Base-by-base conservation (phyloP, 2,113 vertebrate species). In the Pipa parva region DNA sequence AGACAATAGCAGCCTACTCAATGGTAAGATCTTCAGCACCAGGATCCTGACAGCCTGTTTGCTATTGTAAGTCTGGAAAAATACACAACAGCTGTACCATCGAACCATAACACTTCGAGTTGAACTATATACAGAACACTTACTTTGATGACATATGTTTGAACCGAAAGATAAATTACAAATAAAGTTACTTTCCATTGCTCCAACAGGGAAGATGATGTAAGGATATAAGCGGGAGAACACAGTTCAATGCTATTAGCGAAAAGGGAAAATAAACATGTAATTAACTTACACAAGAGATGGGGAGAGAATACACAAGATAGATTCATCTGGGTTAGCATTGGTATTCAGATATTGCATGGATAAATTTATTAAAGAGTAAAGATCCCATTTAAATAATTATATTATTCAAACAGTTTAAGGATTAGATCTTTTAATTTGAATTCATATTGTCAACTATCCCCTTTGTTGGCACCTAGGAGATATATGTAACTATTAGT, bases 181-280 rank as follows among this genome's bases (percentile, higher is more conserved):
- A 52, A 70, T 60, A 69, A 31, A 54, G 48, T 45, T 57, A 60
- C 48, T 70, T 70, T 70, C 66, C 66, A 70, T 70, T 54, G 57
- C 57, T 54, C 21, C 29, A 61, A 61, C 61, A 26, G 33, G 57
- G 48, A 70, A 28, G 24, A 61, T 28, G 57, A 70, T 70, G 48
- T 58, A 60, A 45, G 49, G 22, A 39, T 49, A 2, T 28, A 45
- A 42, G 17, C 29, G 10, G 28, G 22, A 20, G 26, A 37, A 42
- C 58, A 42, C 18, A 45, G 66, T 17, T 31, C 66, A 70, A 18
- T 46, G 66, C 36, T 18, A 25, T 45, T 54, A 54, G 48, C 15
- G 48, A 42, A 45, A 69, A n/a, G 46, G 28, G 17, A 52, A 60
- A 60, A 52, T 54, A 60, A 69, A 69, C 46, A 69, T n/a, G 13